phyloP scores from a whole-genome alignment of 1,140 invertebrate species.

The Anastrepha obliqua region DNA sequence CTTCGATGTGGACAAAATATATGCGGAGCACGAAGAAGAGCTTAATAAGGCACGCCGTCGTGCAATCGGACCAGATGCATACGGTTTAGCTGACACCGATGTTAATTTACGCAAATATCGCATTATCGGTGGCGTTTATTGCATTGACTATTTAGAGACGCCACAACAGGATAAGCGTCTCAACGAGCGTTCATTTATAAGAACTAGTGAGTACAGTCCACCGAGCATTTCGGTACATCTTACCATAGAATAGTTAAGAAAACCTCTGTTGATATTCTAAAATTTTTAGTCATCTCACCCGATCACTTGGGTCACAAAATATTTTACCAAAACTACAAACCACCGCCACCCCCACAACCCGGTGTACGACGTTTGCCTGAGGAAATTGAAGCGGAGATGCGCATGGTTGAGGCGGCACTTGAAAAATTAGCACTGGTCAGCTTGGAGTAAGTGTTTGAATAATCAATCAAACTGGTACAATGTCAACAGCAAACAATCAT shows the following conservation, averaged over 20 bases:
- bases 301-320: conserved; percentile 80
- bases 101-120: conserved; percentile 81
- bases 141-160: conserved; percentile 80
- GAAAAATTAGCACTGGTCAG: conserved; percentile 83
- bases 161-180: conserved; percentile 78
- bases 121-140: conserved; percentile 81
- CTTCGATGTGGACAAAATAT: conserved; percentile 71
- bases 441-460: conserved; percentile 78
- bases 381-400: conserved; percentile 87
- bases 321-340: conserved; percentile 82
- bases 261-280: neutral
- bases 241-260: neutral
- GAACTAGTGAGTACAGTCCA: conserved; percentile 63
- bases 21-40: conserved; percentile 73
- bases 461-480: conserved; percentile 6
- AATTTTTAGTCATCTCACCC: conserved; percentile 79
- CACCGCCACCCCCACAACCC: conserved; percentile 80
- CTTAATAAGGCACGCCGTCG: conserved; percentile 69
- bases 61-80: conserved; percentile 68
- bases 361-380: conserved; percentile 83
- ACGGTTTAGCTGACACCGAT: conserved; percentile 75
- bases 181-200: conserved; percentile 70
- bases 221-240: no score
- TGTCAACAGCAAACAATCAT: conserved; percentile 32
- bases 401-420: conserved; percentile 82